Conservation (phyloP, 1,140 invertebrate genomes). For the Camponotus vicinus region DNA sequence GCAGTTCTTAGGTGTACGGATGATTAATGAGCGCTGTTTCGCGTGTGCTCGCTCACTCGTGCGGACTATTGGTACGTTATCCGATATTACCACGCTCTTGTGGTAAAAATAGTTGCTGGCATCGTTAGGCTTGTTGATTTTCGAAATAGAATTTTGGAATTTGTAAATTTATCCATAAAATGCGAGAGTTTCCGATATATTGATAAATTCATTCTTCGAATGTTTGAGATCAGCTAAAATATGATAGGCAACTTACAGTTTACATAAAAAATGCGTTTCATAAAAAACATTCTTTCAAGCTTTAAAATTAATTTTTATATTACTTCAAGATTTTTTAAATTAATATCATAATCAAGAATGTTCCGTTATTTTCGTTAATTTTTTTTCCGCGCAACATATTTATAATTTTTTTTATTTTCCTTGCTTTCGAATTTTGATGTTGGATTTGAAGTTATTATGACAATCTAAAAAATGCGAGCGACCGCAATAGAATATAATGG, state of each 20-base stretch:
- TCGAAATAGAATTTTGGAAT: constrained; percentile 37
- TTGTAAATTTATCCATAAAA: constrained; percentile 28
- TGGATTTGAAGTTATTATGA: constrained; percentile 23
- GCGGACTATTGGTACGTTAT: constrained; percentile 39
- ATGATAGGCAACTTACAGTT: neutral
- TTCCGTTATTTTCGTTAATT: neutral
- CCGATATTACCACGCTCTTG: constrained; percentile 24
- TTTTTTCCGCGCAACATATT: neutral
- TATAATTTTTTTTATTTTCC: neutral
- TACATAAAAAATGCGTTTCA: neutral
- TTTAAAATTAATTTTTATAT: neutral
- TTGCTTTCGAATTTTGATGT: constrained; percentile 24
- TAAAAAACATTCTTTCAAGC: neutral
- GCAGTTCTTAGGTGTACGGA: constrained; percentile 59
- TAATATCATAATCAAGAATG: neutral
- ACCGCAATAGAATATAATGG: constrained; percentile 46
- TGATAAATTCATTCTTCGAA: neutral
- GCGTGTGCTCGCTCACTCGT: constrained; percentile 35
- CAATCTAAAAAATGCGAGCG: constrained; percentile 32
- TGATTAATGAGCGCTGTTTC: constrained; percentile 57
- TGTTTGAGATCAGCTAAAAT: neutral
- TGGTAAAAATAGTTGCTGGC: neutral
- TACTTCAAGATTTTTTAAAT: neutral
- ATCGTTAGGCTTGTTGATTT: constrained; percentile 42
- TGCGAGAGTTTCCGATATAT: constrained; percentile 24